Evolutionary conservation across 2,113 vertebrate species (phyloP).

Genomic region (Hystrix cristata): DNA sequence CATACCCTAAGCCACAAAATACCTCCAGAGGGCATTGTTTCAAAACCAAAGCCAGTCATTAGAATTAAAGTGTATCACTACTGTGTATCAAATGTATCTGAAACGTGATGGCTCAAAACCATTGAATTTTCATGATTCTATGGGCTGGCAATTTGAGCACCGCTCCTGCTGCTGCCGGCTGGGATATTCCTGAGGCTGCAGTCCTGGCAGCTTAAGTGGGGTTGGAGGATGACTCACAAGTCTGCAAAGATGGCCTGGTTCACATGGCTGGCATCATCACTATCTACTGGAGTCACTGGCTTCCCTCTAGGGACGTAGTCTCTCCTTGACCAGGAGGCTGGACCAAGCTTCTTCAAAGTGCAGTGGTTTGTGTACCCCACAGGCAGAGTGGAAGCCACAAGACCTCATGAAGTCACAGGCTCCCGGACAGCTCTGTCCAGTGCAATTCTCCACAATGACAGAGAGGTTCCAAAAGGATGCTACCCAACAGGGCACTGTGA

Average conservation of each 20-base stretch:
- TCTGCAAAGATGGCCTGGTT: background rate
- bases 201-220: background rate
- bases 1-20: background rate
- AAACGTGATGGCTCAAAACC: background rate
- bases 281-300: too few relatives aligned
- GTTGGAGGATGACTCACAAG: too few relatives aligned
- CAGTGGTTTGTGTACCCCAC: background rate
- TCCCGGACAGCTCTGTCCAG: background rate
- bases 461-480: background rate
- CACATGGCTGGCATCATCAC: background rate
- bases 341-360: background rate
- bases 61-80: background rate
- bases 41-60: background rate
- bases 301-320: background rate
- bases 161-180: background rate
- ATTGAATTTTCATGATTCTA: slow-evolving; percentile 9
- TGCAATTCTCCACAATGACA: background rate
- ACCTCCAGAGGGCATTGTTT: background rate
- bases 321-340: background rate
- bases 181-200: background rate
- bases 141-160: background rate
- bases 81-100: background rate
- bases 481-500: background rate
- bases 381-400: background rate
- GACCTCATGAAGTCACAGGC: background rate